Evolutionary conservation across 1,140 invertebrate species (phyloP), one percentile per base, ranked within the genome.

Genomic region (Nasonia longicornis): DNA sequence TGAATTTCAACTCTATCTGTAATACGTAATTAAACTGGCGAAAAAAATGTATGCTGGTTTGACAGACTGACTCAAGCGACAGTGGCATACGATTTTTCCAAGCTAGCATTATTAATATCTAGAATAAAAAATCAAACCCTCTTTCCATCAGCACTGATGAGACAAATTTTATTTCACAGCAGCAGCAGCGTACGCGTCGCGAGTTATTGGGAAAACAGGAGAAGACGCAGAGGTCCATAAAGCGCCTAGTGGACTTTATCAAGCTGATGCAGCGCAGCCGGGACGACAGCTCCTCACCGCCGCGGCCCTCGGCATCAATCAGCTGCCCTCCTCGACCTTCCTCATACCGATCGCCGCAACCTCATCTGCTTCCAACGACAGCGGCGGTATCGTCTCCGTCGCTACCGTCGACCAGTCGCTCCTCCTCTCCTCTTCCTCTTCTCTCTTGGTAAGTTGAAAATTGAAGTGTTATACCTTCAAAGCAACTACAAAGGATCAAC

Each of bases 141-240:
- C 52, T 16, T 58, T 6, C 20, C 20, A n/a, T 7, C 16, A n/a
- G 3, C 16, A 7, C 16, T 58, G 7, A 58, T 58, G 52, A n/a
- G 16, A 7, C 6, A 7, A n/a, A 3, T 20, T 42, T 42, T 58
- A n/a, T n/a, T 58, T 58, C 52, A 58, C 85, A 90, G 90, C 83
- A 88, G 52, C 89, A 91, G 80, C 87, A 90, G n/a, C 88, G 87
- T 82, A 87, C 85, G 76, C 87, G 87, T 14, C 89, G 88, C 85
- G 89, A 90, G 70, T 79, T 88, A 77, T 76, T 89, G 84, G 87
- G 86, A 85, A 89, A 90, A 31, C 88, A 90, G 86, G 89, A 90
- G 85, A 89, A 86, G 84, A 90, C 89, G 7, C 89, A 89, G 85
- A 90, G 79, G 58, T 90, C 89, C 52, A 90, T 91, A 86, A 90